These are phyloP conservation scores for Garrulus glandarius DNA, from an alignment of 2,797 vertebrate genomes.

Conservation along the genomic window DNA sequence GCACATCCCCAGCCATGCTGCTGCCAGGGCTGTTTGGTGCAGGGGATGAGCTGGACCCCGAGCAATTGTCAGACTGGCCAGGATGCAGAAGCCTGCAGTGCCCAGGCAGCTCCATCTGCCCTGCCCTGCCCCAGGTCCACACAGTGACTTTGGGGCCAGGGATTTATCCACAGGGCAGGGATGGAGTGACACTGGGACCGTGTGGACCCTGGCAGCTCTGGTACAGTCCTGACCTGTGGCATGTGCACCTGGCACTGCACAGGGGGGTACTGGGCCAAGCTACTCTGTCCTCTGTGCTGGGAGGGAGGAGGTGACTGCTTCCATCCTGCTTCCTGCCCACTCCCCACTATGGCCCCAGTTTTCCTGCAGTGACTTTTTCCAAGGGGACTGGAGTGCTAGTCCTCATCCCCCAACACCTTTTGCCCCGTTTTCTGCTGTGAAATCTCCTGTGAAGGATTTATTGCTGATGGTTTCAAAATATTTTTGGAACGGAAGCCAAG, in stretches of 20 bases:
- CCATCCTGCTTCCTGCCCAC: background rate
- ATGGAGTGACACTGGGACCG: rapidly evolving
- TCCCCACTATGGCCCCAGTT: background rate
- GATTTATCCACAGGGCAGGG: background rate
- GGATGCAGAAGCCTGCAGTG: background rate
- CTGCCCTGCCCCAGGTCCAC: background rate
- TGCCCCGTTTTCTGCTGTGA: background rate
- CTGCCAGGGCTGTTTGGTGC: rapidly evolving
- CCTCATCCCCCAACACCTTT: background rate
- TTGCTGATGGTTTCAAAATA: constrained; percentile 14
- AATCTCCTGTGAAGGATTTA: background rate
- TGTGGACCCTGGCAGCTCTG: background rate
- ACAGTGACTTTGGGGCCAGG: rapidly evolving
- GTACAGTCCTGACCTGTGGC: background rate
- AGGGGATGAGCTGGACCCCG: background rate
- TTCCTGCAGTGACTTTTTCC: background rate
- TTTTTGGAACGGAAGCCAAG: background rate
- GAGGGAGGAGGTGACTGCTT: background rate
- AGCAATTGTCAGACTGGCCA: rapidly evolving
- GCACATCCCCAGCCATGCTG: rapidly evolving
- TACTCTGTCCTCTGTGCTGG: background rate
- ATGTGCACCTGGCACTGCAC: background rate
- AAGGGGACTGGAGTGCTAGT: background rate
- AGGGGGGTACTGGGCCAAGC: background rate
- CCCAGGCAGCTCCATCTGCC: background rate